Conservation (phyloP, 2,888 invertebrate species). For the Sussaba pulchella region DNA sequence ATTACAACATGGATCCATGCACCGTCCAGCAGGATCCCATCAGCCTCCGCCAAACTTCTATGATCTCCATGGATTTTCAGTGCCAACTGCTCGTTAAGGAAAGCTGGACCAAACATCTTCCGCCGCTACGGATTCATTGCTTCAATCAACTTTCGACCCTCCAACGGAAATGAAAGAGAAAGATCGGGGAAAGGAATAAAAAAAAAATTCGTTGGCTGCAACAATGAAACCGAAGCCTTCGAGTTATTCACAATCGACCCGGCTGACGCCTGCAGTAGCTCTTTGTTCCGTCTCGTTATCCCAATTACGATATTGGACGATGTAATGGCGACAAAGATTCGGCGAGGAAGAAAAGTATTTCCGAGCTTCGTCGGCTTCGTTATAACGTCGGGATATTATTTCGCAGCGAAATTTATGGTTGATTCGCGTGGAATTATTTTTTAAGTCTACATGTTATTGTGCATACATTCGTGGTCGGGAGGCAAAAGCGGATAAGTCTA, state of each 20-base stretch:
- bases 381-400: conserved; percentile 8
- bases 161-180: conserved; percentile 19
- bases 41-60: too few species aligned
- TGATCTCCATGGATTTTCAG: conserved; percentile 29
- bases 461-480: too few species aligned
- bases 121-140: neutral
- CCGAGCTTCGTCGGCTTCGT: neutral
- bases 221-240: conserved; percentile 52
- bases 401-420: conserved; percentile 6
- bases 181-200: neutral
- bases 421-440: neutral
- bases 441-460: conserved; percentile 7
- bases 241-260: conserved; percentile 34
- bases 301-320: conserved; percentile 41
- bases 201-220: conserved; percentile 24
- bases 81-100: neutral
- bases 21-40: too few species aligned
- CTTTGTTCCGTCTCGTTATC: conserved; percentile 30
- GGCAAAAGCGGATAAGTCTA: too few species aligned
- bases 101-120: conserved; percentile 37
- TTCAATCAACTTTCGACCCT: conserved; percentile 19
- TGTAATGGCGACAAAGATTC: conserved; percentile 28
- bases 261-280: neutral
- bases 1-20: too few species aligned
- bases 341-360: neutral